A percentile compares a stretch with the other conserved stretches of the same genome.
Conservation (phyloP, 2,113 vertebrate species). For the Etia nguti region DNA sequence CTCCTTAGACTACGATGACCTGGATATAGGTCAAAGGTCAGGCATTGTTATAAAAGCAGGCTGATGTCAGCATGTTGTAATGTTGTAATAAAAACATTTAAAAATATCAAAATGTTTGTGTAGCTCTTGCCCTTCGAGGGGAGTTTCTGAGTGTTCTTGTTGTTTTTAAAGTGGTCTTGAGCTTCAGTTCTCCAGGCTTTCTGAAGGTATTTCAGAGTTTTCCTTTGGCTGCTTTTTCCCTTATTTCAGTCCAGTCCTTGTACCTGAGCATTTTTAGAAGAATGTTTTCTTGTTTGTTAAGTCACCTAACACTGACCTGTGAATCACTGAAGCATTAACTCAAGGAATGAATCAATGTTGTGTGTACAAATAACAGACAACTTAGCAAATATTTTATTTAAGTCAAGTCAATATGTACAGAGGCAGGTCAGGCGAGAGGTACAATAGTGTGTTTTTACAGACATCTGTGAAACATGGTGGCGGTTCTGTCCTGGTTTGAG, state of each 20-base stretch:
- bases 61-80: too few relatives aligned
- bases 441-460: not conserved
- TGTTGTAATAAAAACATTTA: rapidly evolving
- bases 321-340: too few relatives aligned
- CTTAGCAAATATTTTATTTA: not conserved
- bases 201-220: not conserved
- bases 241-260: too few relatives aligned
- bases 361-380: not conserved
- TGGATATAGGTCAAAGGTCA: too few relatives aligned
- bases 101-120: rapidly evolving
- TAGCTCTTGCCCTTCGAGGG: rapidly evolving
- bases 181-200: not conserved
- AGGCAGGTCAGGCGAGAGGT: not conserved
- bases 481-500: not conserved
- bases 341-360: not conserved
- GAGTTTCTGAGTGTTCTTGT: rapidly evolving
- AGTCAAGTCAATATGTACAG: not conserved
- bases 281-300: too few relatives aligned
- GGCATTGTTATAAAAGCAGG: too few relatives aligned
- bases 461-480: not conserved
- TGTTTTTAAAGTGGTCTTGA: not conserved
- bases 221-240: too few relatives aligned
- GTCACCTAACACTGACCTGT: too few relatives aligned
- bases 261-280: too few relatives aligned
- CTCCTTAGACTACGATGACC: too few relatives aligned